Base-by-base conservation (phyloP, 2,797 vertebrate species). In the Phoebastria nigripes region DNA sequence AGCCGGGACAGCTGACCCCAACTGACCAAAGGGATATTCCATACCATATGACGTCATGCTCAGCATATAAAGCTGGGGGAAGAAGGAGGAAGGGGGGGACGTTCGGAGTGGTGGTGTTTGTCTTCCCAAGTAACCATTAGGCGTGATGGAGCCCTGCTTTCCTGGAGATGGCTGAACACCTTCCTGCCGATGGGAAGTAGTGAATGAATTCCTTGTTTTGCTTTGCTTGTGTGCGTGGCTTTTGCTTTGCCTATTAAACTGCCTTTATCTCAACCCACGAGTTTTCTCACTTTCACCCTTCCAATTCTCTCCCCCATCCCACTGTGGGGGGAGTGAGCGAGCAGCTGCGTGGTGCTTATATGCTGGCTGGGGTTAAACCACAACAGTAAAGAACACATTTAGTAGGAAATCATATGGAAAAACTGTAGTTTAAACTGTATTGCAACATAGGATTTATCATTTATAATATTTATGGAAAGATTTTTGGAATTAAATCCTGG, bases 201-300 rank as follows among this genome's bases (percentile, higher is more conserved):
- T 24, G 33, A 35, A 56, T 56, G 33, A 56, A 56, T 56, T n/a
- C 21, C 21, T n/a, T n/a, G 33, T 22, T n/a, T 56, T 56, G 55
- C 12, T n/a, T 56, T 56, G 5, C 33, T 22, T n/a, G 20, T 2
- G 0, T n/a, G 33, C 1, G 2, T 1, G 8, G 13, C 33, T 56
- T 56, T 22, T n/a, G 20, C 20, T 56, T 22, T n/a, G 6, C 13
- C 9, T 56, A 15, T n/a, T n/a, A 58, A 58, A 15, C 55, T 24
- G 33, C 15, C 9, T 35, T 35, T 58, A 24, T 11, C 56, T 35
- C 21, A 58, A 58, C n/a, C n/a, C 56, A 35, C 0, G 7, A 58
- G 15, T 35, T 58, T 35, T 35, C 5, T 16, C 22, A 5, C n/a
- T 11, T 58, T 35, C 35, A 35, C 14, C 3, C n/a, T 35, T 58